Conservation (phyloP, 2,797 vertebrate species). For the Urosaurus nigricauda region DNA sequence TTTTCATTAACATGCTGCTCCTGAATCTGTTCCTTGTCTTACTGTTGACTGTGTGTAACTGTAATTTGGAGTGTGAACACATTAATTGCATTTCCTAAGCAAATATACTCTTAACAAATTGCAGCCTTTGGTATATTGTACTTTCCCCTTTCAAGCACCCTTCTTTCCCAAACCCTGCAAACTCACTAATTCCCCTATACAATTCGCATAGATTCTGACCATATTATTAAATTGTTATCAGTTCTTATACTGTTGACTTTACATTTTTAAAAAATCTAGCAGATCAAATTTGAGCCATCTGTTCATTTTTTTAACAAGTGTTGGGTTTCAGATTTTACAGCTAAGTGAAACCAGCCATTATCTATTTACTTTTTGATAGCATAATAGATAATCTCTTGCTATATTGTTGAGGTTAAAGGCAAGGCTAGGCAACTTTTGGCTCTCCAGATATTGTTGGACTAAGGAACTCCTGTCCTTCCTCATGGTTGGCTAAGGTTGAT, state of each 20-base stretch:
- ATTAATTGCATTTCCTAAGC: slow-evolving; percentile 65
- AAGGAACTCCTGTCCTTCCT: not conserved
- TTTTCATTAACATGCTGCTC: slow-evolving; percentile 68
- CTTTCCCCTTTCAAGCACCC: slow-evolving; percentile 57
- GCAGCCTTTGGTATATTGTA: slow-evolving; percentile 69
- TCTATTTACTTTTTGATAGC: slow-evolving; percentile 55
- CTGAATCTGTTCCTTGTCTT: slow-evolving; percentile 64
- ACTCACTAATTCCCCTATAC: slow-evolving; percentile 66
- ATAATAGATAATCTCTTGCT: slow-evolving; percentile 61
- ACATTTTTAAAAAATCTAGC: slow-evolving; percentile 44
- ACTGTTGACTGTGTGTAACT: slow-evolving; percentile 55
- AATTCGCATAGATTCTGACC: slow-evolving; percentile 61
- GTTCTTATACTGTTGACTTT: slow-evolving; percentile 47
- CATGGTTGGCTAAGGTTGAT: not conserved
- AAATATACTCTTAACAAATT: slow-evolving; percentile 74
- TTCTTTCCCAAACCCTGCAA: slow-evolving; percentile 59
- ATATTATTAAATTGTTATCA: slow-evolving; percentile 39
- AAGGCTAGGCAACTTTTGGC: not conserved
- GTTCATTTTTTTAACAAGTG: slow-evolving; percentile 52
- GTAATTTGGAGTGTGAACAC: slow-evolving; percentile 59
- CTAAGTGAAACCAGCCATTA: slow-evolving; percentile 58
- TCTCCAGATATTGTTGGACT: not conserved
- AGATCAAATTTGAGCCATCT: slow-evolving; percentile 59
- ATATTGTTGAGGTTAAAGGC: slow-evolving; percentile 49
- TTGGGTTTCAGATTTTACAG: slow-evolving; percentile 42